Base-by-base conservation (phyloP, 2,113 vertebrate species). In the Pontoporia blainvillei region DNA sequence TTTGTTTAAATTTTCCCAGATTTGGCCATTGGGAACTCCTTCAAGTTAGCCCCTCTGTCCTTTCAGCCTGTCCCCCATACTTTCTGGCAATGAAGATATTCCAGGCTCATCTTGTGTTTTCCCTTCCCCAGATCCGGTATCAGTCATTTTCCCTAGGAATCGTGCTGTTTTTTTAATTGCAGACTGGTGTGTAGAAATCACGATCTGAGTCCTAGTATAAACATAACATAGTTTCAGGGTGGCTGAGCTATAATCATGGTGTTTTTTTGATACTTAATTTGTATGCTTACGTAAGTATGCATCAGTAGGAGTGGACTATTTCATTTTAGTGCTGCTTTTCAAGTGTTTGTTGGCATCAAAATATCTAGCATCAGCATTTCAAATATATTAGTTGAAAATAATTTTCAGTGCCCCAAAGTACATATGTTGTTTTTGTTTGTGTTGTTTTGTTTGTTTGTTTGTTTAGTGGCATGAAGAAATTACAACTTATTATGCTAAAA, bases 311-410 rank as follows among this genome's bases (percentile, higher is more conserved):
- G 31, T 66, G 14, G 10, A 84, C 21, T 78, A 71, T 8, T 67
- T 86, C 41, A 62, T 64, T 91, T 92, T 79, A 83, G 31, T 78
- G 8, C 2, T 61, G 6, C 20, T 81, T 66, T 88, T 88, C 18
- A 95, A 34, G 17, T n/a, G 67, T 90, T 79, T 84, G 20, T 85
- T 71, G 15, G 6, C 6, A 66, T 91, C 8, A 85, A 69, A 73
- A 54, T 64, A n/a, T 64, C 36, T 44, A 88, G 8, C 21, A 91
- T 83, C 44, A 67, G 9, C 36, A 61, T 93, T 95, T 66, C 54
- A 91, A 69, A 96, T 69, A 15, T 46, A 49, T 61, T 88, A 72
- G 41, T n/a, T 93, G 41, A 91, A 86, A 86, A 73, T 67, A 84
- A 82, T 27, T 85, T 52, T 88, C 36, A 82, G 67, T 86, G 18